Base-by-base conservation (phyloP, 1,140 invertebrate genomes). In the Drosophila ananassae region DNA sequence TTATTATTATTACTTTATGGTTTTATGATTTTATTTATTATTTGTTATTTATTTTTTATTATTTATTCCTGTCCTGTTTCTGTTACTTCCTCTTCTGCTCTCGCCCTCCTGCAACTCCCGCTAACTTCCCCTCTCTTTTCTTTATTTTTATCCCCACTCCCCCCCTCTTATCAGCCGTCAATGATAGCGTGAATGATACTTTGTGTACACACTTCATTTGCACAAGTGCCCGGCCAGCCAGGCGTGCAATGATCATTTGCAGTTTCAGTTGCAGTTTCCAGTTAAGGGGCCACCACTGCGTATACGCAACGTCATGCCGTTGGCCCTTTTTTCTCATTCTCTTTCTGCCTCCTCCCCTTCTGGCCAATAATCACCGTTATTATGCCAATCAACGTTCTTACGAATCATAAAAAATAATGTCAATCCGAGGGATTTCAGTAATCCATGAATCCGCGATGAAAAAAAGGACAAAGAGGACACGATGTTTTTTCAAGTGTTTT, bases 141-240 rank as follows among this genome's bases (percentile, higher is more conserved):
- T 37, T 37, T 10, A 4, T 37, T 37, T 37, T 12, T 5, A 12
- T 13, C 30, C 56, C 24, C 13, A 41, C 7, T 8, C n/a, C 24
- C 6, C 21, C 64, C 63, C 37, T 54, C 68, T 74, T 68, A 69
- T 75, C 69, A 71, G 75, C 63, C 74, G 79, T 75, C 79, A 82
- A 82, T 83, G 79, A 82, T 83, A 83, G 79, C 79, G 79, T 59
- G 69, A 83, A 82, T 83, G 79, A 83, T 82, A 82, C 79, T 79
- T 61, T 82, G 63, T 64, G 37, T 53, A 69, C 62, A 69, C 79
- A 78, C 61, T 69, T 69, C 66, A 69, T 69, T 69, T 69, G 66
- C 63, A 69, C 63, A 69, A 69, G 66, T 69, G 44, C 56, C 63
- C 66, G 13, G 34, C 28, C 48, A 25, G 21, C 30, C 28, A n/a